Evolutionary conservation across 2,888 invertebrate species (phyloP).

Genomic region (Lacanobia wlatinum): DNA sequence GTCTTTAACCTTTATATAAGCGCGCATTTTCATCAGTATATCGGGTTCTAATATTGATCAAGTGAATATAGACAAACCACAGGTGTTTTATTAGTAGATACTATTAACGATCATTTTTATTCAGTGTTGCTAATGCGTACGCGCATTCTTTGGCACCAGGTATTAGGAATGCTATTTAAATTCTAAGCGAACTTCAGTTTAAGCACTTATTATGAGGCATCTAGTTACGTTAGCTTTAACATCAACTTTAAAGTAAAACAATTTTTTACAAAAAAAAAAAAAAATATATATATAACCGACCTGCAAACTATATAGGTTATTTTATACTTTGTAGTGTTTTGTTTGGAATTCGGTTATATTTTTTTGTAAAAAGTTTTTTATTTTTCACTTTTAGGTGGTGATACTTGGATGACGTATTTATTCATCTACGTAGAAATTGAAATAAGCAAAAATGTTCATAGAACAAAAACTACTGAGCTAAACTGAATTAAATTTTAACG

Average conservation of each 20-base stretch:
- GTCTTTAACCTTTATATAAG: neutral
- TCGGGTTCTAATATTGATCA: neutral
- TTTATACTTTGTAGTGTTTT: no score
- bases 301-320: no score
- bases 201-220: slow-evolving; percentile 6
- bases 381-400: no score
- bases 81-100: slow-evolving; percentile 54
- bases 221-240: neutral
- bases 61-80: slow-evolving; percentile 4
- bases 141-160: slow-evolving; percentile 56
- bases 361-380: no score
- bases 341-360: no score
- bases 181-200: slow-evolving; percentile 20
- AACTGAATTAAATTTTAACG: no score
- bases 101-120: slow-evolving; percentile 53
- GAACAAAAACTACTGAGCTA: no score
- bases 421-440: no score
- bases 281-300: no score
- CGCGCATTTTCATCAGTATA: neutral
- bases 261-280: no score
- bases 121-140: slow-evolving; percentile 45
- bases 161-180: slow-evolving; percentile 36
- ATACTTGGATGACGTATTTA: no score
- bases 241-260: neutral
- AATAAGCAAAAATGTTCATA: no score